Percentiles rank a stretch among this genome's conserved stretches.
phyloP scores from a whole-genome alignment of 2,797 vertebrate species.

The Leptodactylus fallax region DNA sequence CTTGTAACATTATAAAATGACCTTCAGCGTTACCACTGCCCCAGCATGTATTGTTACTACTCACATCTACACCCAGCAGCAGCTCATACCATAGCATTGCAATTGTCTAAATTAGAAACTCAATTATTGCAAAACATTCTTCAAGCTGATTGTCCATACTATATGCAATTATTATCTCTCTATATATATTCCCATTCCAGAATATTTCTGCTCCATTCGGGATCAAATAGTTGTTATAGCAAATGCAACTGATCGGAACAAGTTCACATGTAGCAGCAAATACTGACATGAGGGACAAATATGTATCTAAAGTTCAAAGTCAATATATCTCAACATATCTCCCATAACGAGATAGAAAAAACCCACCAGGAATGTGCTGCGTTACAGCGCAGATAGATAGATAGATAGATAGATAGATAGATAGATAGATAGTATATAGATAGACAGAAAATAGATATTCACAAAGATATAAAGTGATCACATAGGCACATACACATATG shows the following conservation, averaged over 20 bases:
- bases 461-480: too few species aligned
- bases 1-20: neutral
- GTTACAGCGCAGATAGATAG: neutral
- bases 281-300: too few species aligned
- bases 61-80: neutral
- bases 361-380: neutral
- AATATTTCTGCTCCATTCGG: neutral
- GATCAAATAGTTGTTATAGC: neutral
- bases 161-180: too few species aligned
- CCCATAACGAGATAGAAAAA: neutral
- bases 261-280: too few species aligned
- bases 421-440: neutral
- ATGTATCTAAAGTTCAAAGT: too few species aligned
- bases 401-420: constrained; percentile 9
- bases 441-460: neutral
- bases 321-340: too few species aligned
- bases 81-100: neutral
- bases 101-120: neutral
- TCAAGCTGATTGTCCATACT: neutral
- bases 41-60: neutral
- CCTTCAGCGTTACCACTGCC: neutral
- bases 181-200: neutral
- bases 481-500: too few species aligned
- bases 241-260: too few species aligned
- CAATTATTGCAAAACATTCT: neutral